These are phyloP conservation scores for Mechanitis mazaeus DNA, from an alignment of 2,888 invertebrate genomes.

Conservation along the genomic window DNA sequence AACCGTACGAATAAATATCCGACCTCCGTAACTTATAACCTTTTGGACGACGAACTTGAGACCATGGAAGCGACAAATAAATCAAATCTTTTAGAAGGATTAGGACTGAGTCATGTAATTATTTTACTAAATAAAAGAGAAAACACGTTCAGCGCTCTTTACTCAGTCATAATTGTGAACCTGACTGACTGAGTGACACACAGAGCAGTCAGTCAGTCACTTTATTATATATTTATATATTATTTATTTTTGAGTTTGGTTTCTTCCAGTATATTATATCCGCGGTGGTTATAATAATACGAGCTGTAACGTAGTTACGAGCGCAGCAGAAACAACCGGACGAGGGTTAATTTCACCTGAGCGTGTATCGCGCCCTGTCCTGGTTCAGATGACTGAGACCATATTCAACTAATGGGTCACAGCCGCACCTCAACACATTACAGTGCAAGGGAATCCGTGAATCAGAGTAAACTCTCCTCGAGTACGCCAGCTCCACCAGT, in stretches of 20 bases:
- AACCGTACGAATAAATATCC: conserved; percentile 72
- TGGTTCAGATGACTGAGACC: too few species aligned
- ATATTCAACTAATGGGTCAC: too few species aligned
- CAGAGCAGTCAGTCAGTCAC: too few species aligned
- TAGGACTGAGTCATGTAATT: too few species aligned
- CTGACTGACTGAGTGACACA: too few species aligned
- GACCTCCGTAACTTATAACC: conserved; percentile 71
- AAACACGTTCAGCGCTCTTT: background rate
- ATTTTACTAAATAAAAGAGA: background rate
- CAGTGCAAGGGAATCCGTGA: too few species aligned
- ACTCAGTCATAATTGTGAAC: too few species aligned
- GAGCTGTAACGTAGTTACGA: conserved; percentile 65
- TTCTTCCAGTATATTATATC: conserved; percentile 37
- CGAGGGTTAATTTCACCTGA: conserved; percentile 68
- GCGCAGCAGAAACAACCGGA: conserved; percentile 46
- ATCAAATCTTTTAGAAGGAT: too few species aligned
- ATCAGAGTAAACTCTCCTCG: too few species aligned
- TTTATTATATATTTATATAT: too few species aligned
- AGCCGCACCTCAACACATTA: too few species aligned
- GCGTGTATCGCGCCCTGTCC: conserved; percentile 34
- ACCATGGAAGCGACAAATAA: conserved; percentile 20
- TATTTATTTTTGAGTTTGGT: background rate
- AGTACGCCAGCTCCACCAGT: too few species aligned
- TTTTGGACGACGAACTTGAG: conserved; percentile 27
- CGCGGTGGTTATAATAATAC: conserved; percentile 60